A percentile compares a stretch with the other conserved stretches of the same genome.
phyloP scores from a whole-genome alignment of 2,797 vertebrate species.

The Eptatretus atami region DNA sequence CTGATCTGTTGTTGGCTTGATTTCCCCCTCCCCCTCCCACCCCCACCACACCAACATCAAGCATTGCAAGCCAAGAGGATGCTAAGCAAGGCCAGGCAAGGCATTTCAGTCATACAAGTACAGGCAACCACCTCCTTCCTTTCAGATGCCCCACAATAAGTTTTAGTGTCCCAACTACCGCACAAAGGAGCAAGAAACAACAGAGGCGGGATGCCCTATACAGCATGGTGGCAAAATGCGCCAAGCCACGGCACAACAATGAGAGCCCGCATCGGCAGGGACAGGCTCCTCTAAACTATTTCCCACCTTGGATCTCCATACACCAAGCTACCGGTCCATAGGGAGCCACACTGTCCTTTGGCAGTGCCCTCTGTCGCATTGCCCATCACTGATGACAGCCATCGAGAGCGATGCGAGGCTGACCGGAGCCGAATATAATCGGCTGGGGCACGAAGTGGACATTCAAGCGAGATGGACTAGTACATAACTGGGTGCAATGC shows the following conservation, averaged over 20 bases:
- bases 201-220: constrained; percentile 89
- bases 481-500: not conserved
- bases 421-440: not conserved
- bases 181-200: constrained; percentile 89
- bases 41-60: no score
- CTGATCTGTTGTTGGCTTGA: no score
- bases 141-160: no score
- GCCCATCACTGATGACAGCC: not conserved
- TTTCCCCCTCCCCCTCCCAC: no score
- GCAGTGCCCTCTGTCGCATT: not conserved
- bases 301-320: not conserved
- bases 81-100: no score
- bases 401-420: not conserved
- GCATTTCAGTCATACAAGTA: no score
- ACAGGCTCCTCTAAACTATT: constrained; percentile 12
- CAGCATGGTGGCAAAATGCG: constrained; percentile 92
- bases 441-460: not conserved
- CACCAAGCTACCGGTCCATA: not conserved
- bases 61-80: no score
- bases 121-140: no score
- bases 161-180: constrained; percentile 21
- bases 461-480: no score
- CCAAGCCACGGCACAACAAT: constrained; percentile 96
- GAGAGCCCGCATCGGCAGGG: constrained; percentile 94
- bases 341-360: not conserved